A percentile compares a stretch with the other conserved stretches of the same genome.
Evolutionary conservation across 2,888 invertebrate genomes (phyloP).

Genomic region (Malachius bipustulatus): DNA sequence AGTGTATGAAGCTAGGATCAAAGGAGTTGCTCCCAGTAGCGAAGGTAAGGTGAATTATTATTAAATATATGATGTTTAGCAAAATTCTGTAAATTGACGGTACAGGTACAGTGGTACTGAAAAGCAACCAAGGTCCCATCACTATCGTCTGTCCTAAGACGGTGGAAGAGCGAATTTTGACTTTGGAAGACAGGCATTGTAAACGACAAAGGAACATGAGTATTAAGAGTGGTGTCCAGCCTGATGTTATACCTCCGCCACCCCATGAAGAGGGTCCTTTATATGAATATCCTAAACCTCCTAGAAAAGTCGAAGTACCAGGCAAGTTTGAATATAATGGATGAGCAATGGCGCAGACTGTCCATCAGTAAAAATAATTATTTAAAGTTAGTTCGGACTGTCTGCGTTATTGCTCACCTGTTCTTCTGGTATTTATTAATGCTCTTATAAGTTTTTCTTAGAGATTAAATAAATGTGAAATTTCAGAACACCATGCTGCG

Average conservation of each 20-base stretch:
- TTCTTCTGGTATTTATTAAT: too few species aligned
- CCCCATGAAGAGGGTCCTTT: slow-evolving; percentile 41
- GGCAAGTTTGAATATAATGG: too few species aligned
- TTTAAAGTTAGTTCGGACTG: too few species aligned
- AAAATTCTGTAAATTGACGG: too few species aligned
- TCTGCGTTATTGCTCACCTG: too few species aligned
- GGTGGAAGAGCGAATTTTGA: slow-evolving; percentile 52
- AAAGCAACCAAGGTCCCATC: slow-evolving; percentile 4
- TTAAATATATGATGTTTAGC: too few species aligned
- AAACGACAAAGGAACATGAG: slow-evolving; percentile 54
- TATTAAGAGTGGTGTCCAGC: slow-evolving; percentile 43
- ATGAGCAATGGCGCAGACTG: too few species aligned
- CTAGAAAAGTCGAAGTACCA: slow-evolving; percentile 41
- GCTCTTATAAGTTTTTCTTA: too few species aligned
- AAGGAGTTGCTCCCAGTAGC: slow-evolving; percentile 38
- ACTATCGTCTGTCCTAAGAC: slow-evolving; percentile 15
- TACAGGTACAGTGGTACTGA: slow-evolving; percentile 20
- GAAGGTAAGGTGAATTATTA: too few species aligned
- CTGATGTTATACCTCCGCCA: slow-evolving; percentile 57
- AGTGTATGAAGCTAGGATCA: slow-evolving; percentile 56
- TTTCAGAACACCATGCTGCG: too few species aligned
- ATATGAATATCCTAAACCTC: slow-evolving; percentile 50
- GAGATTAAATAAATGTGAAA: too few species aligned
- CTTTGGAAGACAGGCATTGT: slow-evolving; percentile 61
- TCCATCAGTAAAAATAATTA: too few species aligned